Base-by-base conservation (phyloP, 2,113 vertebrate species). In the Corvus hawaiiensis region DNA sequence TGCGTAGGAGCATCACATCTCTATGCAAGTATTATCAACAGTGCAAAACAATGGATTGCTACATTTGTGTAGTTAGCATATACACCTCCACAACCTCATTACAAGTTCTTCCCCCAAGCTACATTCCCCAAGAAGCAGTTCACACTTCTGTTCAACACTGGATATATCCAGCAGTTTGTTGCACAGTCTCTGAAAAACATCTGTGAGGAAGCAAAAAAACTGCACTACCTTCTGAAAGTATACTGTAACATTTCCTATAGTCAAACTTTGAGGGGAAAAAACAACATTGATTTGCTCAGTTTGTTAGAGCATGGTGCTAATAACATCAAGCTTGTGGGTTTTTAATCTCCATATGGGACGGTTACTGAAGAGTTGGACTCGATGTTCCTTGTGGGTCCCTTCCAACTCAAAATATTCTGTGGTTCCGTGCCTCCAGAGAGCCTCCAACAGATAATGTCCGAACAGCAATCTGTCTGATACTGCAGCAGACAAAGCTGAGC, bases 1-100 rank as follows among this genome's bases (percentile, higher is more conserved):
- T 62, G 58, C 1, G 3, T 24, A 20, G 8, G 28, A n/a, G 13
- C n/a, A n/a, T 30, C 4, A 0, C 8, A 4, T 68, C 30, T 59
- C 30, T 43, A 12, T 20, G 35, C 51, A 87, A 84, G 19, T 24
- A 75, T 46, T 77, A 49, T 9, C 39, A 63, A 75, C 52, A 39
- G 8, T 39, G 35, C 18, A 59, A 86, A 94, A 66, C 46, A 84
- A 66, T 5, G 23, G 35, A 88, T 52, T 83, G 51, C 79, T 76
- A 33, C 55, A 52, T 54, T 61, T 71, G 44, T 39, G 64, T 33
- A 63, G 61, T 72, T 55, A 46, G 41, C 75, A 58, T 6, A 30
- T 37, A 79, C 39, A 73, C 28, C 13, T 67, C 83, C 58, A 75
- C 33, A 68, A 32, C 14, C 32, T 63, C 66, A 41, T 32, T 52